Conservation (phyloP, 2,797 vertebrate species). For the Aselliscus stoliczkanus region DNA sequence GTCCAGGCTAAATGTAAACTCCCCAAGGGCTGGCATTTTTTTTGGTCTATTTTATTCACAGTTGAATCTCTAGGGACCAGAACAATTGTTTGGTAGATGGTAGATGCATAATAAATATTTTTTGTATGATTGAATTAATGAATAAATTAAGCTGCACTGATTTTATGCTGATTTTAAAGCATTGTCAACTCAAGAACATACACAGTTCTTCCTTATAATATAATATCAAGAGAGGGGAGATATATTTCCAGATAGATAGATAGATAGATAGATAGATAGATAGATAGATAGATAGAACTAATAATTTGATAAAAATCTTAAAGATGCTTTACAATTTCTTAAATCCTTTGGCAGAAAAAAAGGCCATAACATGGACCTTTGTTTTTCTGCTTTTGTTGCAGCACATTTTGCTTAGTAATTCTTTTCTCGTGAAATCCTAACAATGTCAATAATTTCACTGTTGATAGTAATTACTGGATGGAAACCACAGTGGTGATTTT, state of each 20-base stretch:
- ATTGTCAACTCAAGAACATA: not conserved
- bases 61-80: not conserved
- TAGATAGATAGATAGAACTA: too few species aligned
- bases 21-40: fast-evolving
- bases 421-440: not conserved
- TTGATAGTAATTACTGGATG: not conserved
- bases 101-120: not conserved
- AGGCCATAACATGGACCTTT: not conserved
- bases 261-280: too few species aligned
- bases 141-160: not conserved
- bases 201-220: not conserved
- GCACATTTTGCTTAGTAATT: not conserved
- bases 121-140: not conserved
- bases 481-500: not conserved
- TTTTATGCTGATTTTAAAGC: not conserved
- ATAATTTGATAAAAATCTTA: not conserved
- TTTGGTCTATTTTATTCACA: not conserved
- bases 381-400: constrained; percentile 7
- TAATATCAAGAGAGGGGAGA: not conserved
- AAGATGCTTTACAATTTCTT: not conserved
- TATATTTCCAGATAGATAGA: not conserved
- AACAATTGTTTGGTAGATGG: not conserved
- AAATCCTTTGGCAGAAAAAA: not conserved
- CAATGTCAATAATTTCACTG: not conserved
- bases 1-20: not conserved